Base-by-base conservation (phyloP, 2,113 vertebrate species). In the Rhipidura dahli region DNA sequence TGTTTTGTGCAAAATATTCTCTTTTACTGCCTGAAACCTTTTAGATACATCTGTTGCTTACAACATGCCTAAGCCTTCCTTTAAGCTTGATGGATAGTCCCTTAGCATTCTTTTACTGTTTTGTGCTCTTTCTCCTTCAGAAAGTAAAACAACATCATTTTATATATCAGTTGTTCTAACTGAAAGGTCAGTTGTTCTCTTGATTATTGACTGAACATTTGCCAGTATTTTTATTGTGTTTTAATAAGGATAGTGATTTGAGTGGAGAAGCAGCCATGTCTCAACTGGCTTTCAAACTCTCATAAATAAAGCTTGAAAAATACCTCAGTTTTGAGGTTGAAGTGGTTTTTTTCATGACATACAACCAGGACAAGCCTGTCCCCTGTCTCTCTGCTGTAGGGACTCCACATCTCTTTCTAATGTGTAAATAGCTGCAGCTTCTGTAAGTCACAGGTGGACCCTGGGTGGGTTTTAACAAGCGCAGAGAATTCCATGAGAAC, bases 401-500 rank as follows among this genome's bases (percentile, higher is more conserved):
- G n/a, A 19, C 59, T 75, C 28, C 11, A 9, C 3, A 2, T 50
- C 27, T 80, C 15, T 15, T 82, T 30, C 22, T 1, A 0, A 10
- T 28, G 7, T 3, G 9, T 15, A 45, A n/a, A 15, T 14, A 39
- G 17, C 31, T 63, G 39, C 28, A 83, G 47, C 47, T 24, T 54
- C 26, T 12, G 24, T 3, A 31, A 10, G 19, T 13, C 16, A 35
- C 18, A 19, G 39, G 10, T 39, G 39, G 49, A 86, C 11, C 11
- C n/a, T n/a, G 0, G 1, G 6, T 57, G 21, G 3, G 1, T 54
- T 63, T 59, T 13, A 26, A 31, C 53, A n/a, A 21, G 23, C 11
- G 30, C 13, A 33, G 23, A 63, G 37, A 39, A 65, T 37, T 63
- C 49, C 65, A 0, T 19, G 9, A 47, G 21, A 39, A 6, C 15